A percentile compares a stretch with the other conserved stretches of the same genome.
phyloP scores from a whole-genome alignment of 2,888 invertebrate genomes.

The Pristionchus arcanus region DNA sequence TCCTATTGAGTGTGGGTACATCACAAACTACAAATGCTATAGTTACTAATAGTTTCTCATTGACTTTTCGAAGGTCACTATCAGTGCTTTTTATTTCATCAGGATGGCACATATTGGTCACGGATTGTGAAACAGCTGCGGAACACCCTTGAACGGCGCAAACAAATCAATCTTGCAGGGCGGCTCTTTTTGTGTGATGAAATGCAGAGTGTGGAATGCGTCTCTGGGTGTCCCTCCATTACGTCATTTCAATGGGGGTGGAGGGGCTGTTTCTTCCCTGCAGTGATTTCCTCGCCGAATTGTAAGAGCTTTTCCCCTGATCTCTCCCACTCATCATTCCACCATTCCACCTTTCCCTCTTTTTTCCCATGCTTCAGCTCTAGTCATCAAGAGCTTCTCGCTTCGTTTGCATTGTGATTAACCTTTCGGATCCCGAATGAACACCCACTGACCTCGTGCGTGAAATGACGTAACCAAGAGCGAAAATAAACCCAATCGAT shows the following conservation, averaged over 20 bases:
- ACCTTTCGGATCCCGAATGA: conserved; percentile 9
- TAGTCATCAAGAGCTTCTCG: background rate
- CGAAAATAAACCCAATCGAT: conserved; percentile 16
- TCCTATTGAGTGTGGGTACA: background rate
- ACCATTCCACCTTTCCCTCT: background rate
- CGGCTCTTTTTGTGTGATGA: conserved; percentile 41
- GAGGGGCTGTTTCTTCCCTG: conserved; percentile 28
- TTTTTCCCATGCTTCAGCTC: conserved; percentile 18
- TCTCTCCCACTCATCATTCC: background rate
- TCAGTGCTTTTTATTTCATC: background rate
- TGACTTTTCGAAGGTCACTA: background rate
- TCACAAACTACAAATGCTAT: background rate
- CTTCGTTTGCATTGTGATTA: conserved; percentile 14
- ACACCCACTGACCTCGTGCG: conserved; percentile 47
- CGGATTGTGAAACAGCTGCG: conserved; percentile 22
- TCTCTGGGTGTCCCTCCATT: conserved; percentile 26
- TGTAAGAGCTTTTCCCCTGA: background rate
- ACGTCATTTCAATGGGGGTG: conserved; percentile 15
- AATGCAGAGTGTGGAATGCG: background rate
- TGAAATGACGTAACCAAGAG: background rate
- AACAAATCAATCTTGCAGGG: conserved; percentile 9
- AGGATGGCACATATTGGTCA: background rate
- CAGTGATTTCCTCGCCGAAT: conserved; percentile 22
- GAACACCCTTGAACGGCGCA: background rate
- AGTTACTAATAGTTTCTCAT: background rate